These are phyloP conservation scores for Tenthredo notha DNA, from an alignment of 2,888 invertebrate genomes.

Conservation along the genomic window DNA sequence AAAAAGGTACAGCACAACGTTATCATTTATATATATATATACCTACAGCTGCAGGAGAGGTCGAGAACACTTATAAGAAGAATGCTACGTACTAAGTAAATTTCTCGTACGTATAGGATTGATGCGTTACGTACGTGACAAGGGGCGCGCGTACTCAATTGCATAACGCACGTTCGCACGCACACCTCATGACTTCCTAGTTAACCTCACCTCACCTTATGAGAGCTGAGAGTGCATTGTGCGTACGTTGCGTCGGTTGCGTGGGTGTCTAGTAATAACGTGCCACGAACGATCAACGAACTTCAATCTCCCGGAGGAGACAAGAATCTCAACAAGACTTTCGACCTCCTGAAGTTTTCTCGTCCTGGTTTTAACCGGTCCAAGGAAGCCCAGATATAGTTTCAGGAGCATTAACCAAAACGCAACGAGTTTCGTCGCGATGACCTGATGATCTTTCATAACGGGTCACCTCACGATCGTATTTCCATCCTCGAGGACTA, in stretches of 20 bases:
- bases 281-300: constrained; percentile 43
- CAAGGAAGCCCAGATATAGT: constrained; percentile 23
- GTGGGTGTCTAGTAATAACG: constrained; percentile 55
- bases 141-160: constrained; percentile 62
- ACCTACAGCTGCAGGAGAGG: not conserved
- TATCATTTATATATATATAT: not conserved
- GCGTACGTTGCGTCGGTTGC: constrained; percentile 40
- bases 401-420: constrained; percentile 23
- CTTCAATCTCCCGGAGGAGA: constrained; percentile 22
- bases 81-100: not conserved
- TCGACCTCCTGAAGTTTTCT: not conserved
- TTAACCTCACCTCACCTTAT: constrained; percentile 69
- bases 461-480: not conserved
- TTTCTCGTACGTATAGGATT: constrained; percentile 3
- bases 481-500: not conserved
- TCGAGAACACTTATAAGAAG: not conserved
- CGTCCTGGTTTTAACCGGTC: constrained; percentile 33
- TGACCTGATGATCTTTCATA: not conserved
- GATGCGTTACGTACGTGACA: constrained; percentile 61
- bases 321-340: constrained; percentile 19
- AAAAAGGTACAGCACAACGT: constrained; percentile 11
- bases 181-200: constrained; percentile 66
- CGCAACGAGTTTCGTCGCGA: not conserved
- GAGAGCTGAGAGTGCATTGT: constrained; percentile 41
- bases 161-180: constrained; percentile 61